Evolutionary conservation across 2,113 vertebrate genomes (phyloP), one percentile per base, ranked within the genome.

Genomic region (Phrynocephalus versicolor): DNA sequence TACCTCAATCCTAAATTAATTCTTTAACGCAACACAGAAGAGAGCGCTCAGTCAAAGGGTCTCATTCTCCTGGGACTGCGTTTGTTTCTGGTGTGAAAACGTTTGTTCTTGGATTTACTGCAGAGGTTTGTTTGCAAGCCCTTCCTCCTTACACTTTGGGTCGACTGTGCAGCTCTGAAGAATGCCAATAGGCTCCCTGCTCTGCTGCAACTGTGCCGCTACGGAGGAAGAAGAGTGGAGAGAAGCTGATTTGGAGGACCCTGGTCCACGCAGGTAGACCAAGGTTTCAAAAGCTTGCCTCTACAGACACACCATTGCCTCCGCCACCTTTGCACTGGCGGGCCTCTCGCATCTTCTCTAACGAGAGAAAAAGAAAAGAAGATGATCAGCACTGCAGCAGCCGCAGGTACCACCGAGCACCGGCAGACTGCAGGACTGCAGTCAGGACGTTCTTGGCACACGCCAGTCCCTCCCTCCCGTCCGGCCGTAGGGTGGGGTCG

Each of bases 341-440:
- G 93, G 91, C 65, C 89, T 80, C 90, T 51, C 82, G 91, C 88
- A 86, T 70, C 85, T n/a, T n/a, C 87, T 51, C 82, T 4, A 69
- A 64, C 87, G 90, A 84, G 85, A 64, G 65, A 12, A 30, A 5
- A 86, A 58, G 62, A 25, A 8, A 6, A 25, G 15, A 27, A 67
- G 58, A 16, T 12, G 79, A 33, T 12, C n/a, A 85, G 62, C 10
- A 33, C 81, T 5, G 82, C 86, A 5, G 85, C 58, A 65, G 71
- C 37, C 6, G 83, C 87, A 9, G 86, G 92, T 85, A 90, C 92
- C 90, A 89, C 69, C 58, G 37, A 73, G 51, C 58, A 25, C 27
- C 9, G 9, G 74, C 84, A 8, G 82, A 39, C 78, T 69, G 79
- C 85, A 84, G 67, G 62, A 76, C 89, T 85, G 91, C 94, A 86